Percentiles rank a stretch among this genome's conserved stretches.
These are phyloP conservation scores for Epistrophella euchroma DNA, from an alignment of 2,888 invertebrate species.

Conservation along the genomic window DNA sequence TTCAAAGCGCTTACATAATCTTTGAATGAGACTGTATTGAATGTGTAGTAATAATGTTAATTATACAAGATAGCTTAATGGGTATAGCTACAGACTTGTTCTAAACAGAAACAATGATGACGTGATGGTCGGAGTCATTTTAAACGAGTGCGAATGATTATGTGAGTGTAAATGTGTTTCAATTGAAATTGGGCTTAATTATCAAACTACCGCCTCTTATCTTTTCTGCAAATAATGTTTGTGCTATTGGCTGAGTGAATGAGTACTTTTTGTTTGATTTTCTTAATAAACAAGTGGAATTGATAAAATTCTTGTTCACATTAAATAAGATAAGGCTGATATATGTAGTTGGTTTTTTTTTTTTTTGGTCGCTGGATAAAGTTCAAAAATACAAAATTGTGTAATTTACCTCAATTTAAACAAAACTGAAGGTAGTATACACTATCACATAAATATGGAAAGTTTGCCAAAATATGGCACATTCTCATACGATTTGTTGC, in stretches of 20 bases:
- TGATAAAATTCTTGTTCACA: conserved; percentile 62
- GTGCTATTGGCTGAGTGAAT: not conserved
- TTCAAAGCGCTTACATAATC: conserved; percentile 63
- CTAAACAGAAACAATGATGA: conserved; percentile 39
- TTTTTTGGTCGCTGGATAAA: not conserved
- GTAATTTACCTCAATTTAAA: not conserved
- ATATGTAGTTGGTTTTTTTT: not conserved
- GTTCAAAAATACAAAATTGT: not conserved
- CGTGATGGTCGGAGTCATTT: conserved; percentile 49
- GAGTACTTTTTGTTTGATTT: conserved; percentile 17
- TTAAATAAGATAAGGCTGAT: conserved; percentile 36
- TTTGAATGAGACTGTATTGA: conserved; percentile 29
- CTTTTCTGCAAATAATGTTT: conserved; percentile 29
- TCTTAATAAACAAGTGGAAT: conserved; percentile 30
- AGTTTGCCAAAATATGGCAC: too few species aligned
- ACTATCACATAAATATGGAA: too few species aligned
- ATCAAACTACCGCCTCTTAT: conserved; percentile 45
- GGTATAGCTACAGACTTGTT: conserved; percentile 9
- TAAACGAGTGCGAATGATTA: conserved; percentile 4
- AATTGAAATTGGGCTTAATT: conserved; percentile 54
- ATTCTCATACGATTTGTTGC: too few species aligned
- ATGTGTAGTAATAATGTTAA: conserved; percentile 57
- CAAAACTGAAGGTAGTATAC: too few species aligned
- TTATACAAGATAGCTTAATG: conserved; percentile 39
- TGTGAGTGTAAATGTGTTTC: conserved; percentile 52